Evolutionary conservation across 2,888 invertebrate species (phyloP).

Genomic region (Prosopocoilus inquinatus): DNA sequence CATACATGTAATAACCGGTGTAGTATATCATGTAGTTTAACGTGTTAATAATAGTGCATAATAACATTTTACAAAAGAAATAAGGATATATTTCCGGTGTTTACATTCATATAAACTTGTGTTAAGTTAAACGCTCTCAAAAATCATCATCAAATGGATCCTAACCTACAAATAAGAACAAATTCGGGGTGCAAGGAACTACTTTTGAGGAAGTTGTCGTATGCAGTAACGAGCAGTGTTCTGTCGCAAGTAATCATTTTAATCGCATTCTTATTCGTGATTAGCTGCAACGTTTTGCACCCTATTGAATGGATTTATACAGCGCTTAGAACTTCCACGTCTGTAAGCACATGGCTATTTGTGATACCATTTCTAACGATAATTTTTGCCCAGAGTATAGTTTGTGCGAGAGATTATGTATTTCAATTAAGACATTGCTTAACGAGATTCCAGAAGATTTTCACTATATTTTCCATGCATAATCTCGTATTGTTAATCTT

Average conservation of each 20-base stretch:
- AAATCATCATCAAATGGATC: no score
- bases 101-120: no score
- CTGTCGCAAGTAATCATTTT: constrained; percentile 43
- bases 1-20: no score
- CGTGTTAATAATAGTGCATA: no score
- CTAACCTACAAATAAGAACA: constrained; percentile 18
- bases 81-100: no score
- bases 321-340: constrained; percentile 59
- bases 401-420: constrained; percentile 69
- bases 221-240: constrained; percentile 46
- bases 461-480: constrained; percentile 62
- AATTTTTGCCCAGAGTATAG: constrained; percentile 69
- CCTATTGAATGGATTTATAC: constrained; percentile 65
- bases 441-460: constrained; percentile 66
- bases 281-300: constrained; percentile 64
- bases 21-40: no score
- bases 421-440: constrained; percentile 60
- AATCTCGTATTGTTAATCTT: constrained; percentile 57
- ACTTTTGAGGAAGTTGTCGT: constrained; percentile 57
- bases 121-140: no score
- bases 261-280: constrained; percentile 47
- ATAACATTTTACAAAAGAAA: no score
- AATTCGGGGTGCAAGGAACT: constrained; percentile 54
- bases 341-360: constrained; percentile 65
- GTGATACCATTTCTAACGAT: constrained; percentile 62